Percentiles rank a stretch among this genome's conserved stretches.
phyloP scores from a whole-genome alignment of 1,140 invertebrate genomes.

The Probaryconus sp. region DNA sequence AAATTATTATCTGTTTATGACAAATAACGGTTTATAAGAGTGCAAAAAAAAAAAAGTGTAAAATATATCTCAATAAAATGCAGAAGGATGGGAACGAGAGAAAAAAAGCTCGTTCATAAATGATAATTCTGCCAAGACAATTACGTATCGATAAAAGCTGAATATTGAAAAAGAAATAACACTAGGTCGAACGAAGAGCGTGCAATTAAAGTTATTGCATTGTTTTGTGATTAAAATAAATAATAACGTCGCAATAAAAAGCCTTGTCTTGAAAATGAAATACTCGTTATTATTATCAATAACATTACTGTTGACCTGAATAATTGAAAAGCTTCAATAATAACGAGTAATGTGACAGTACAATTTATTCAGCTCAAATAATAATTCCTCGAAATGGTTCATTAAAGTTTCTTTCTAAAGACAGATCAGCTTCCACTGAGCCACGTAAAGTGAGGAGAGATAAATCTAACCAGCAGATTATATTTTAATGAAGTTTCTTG shows the following conservation, averaged over 20 bases:
- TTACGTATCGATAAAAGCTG: too few species aligned
- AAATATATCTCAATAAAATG: too few species aligned
- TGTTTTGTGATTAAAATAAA: too few species aligned
- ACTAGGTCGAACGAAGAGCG: too few species aligned
- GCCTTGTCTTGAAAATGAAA: slow-evolving; percentile 4
- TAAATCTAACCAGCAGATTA: background rate
- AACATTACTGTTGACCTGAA: background rate
- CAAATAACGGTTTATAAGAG: too few species aligned
- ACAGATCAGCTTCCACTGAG: slow-evolving; percentile 1
- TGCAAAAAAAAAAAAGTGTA: too few species aligned
- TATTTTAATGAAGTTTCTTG: slow-evolving; percentile 19
- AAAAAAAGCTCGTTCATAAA: too few species aligned
- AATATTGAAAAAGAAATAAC: too few species aligned
- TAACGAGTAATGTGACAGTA: slow-evolving; percentile 7
- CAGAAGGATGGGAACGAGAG: too few species aligned
- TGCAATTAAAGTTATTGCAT: too few species aligned
- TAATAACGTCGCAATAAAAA: slow-evolving; percentile 11
- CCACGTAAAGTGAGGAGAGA: background rate
- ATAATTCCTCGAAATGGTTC: background rate
- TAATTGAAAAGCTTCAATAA: slow-evolving; percentile 1
- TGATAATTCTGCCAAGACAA: too few species aligned
- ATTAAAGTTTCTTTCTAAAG: slow-evolving; percentile 1
- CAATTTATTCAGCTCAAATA: slow-evolving; percentile 4
- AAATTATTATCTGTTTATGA: too few species aligned
- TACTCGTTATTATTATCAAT: slow-evolving; percentile 14